phyloP scores from a whole-genome alignment of 2,888 invertebrate species.

The Petrolisthes cinctipes region DNA sequence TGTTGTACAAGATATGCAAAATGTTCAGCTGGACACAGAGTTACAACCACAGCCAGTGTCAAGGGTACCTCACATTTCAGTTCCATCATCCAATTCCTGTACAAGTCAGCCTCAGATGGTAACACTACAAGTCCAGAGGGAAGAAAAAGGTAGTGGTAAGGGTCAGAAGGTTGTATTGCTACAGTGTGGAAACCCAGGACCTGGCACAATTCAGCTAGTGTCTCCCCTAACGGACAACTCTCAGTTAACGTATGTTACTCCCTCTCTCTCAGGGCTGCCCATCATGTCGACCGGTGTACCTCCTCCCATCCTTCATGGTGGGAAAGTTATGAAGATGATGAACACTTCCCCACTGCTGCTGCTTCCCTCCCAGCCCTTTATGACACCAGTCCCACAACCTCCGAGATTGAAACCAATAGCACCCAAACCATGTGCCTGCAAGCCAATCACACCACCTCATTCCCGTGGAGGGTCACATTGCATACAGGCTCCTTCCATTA shows the following conservation, averaged over 20 bases:
- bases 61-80: constrained; percentile 3
- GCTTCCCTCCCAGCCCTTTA: constrained; percentile 37
- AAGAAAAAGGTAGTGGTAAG: constrained; percentile 26
- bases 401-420: constrained; percentile 55
- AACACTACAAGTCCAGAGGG: constrained; percentile 44
- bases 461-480: background rate
- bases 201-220: constrained; percentile 52
- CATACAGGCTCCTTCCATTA: background rate
- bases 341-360: constrained; percentile 49
- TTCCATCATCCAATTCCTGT: constrained; percentile 9
- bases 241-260: constrained; percentile 56
- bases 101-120: constrained; percentile 41
- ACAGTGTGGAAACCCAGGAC: constrained; percentile 49
- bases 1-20: constrained; percentile 41
- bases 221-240: constrained; percentile 44
- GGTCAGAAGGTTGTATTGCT: constrained; percentile 45
- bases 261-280: constrained; percentile 57
- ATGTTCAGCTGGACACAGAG: constrained; percentile 20
- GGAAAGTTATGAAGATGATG: constrained; percentile 51
- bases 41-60: constrained; percentile 18
- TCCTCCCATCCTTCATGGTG: constrained; percentile 42
- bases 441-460: constrained; percentile 14
- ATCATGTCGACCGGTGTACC: constrained; percentile 63
- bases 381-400: constrained; percentile 28
- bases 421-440: constrained; percentile 59